phyloP scores from a whole-genome alignment of 37 sponge, comb jelly and placozoan species.

The Ianthella basta region DNA sequence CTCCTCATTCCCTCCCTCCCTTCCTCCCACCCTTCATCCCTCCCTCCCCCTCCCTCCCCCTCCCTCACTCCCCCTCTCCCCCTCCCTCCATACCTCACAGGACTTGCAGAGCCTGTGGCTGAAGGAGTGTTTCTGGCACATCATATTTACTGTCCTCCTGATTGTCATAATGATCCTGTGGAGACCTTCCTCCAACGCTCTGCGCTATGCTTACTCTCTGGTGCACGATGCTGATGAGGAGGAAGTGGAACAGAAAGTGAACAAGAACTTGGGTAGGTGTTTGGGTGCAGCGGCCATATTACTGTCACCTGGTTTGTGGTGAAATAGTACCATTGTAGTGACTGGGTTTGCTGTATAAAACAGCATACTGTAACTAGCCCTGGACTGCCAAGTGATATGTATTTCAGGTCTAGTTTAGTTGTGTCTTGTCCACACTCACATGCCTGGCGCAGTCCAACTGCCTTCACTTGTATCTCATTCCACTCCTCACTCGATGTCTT shows the following conservation, averaged over 20 bases:
- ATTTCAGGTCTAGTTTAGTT: too few relatives aligned
- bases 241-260: conserved; percentile 49
- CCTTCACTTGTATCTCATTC: too few relatives aligned
- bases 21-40: background rate
- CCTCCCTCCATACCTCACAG: conserved; percentile 26
- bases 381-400: too few relatives aligned
- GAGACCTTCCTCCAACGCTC: conserved; percentile 78
- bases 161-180: conserved; percentile 85
- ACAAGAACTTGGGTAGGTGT: conserved; percentile 74
- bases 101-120: conserved; percentile 85
- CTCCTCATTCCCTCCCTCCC: background rate
- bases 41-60: background rate
- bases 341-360: background rate
- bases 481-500: too few relatives aligned
- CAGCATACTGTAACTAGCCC: too few relatives aligned
- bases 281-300: background rate
- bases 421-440: too few relatives aligned
- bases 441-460: too few relatives aligned
- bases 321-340: background rate
- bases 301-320: background rate
- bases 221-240: conserved; percentile 52
- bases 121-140: conserved; percentile 82
- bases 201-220: conserved; percentile 41
- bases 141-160: conserved; percentile 76
- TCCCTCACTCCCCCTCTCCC: background rate